Evolutionary conservation across 2,113 vertebrate species (phyloP).

Genomic region (Calypte anna): DNA sequence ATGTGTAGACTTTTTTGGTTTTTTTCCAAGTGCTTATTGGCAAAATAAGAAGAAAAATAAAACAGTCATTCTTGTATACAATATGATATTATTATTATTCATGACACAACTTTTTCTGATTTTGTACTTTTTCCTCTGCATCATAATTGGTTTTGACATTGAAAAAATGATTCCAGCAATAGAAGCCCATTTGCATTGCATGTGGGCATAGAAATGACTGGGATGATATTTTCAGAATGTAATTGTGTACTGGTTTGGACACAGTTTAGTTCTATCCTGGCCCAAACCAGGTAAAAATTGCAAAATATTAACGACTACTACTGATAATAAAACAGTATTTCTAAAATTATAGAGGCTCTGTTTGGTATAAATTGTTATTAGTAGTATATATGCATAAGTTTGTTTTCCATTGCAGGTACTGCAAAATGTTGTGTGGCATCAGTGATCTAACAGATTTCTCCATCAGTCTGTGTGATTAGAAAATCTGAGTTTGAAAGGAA

Average conservation of each 20-base stretch:
- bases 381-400: background rate
- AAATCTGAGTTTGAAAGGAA: background rate
- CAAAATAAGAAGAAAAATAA: slow-evolving; percentile 32
- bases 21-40: background rate
- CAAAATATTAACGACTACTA: background rate
- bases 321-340: background rate
- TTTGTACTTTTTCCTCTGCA: background rate
- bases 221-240: background rate
- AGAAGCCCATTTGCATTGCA: background rate
- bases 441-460: background rate
- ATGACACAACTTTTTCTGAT: background rate
- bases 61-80: background rate
- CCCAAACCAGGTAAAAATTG: background rate
- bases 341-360: background rate
- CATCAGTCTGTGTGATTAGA: background rate
- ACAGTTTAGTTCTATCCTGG: too few species aligned
- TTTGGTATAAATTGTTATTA: background rate
- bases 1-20: background rate
- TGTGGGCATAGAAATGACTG: background rate
- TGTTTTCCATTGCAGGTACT: background rate
- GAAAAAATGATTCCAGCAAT: background rate
- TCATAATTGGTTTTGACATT: background rate
- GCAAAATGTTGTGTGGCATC: background rate
- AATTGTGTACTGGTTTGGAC: background rate
- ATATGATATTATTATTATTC: background rate